Conservation (phyloP, 2,113 vertebrate species). For the Meriones unguiculatus region DNA sequence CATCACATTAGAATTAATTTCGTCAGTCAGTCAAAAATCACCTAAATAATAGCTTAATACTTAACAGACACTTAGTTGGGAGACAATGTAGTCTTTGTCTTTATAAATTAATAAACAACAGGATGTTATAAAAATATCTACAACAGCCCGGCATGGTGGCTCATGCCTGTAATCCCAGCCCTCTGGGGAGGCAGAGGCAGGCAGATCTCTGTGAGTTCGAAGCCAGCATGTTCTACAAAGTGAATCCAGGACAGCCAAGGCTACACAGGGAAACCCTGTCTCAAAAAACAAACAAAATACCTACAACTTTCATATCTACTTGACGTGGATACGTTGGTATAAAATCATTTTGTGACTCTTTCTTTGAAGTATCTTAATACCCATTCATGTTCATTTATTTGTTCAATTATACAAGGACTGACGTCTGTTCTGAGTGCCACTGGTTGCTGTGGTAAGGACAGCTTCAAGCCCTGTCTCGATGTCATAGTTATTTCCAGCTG, state of each 20-base stretch:
- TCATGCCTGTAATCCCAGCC: too few species aligned
- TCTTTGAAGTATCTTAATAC: not conserved
- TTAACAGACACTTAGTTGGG: not conserved
- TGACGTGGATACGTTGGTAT: not conserved
- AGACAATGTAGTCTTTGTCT: not conserved
- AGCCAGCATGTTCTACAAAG: too few species aligned
- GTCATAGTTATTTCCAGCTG: not conserved
- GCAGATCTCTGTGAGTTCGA: too few species aligned
- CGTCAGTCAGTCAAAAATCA: constrained; percentile 5
- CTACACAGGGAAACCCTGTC: too few species aligned
- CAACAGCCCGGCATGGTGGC: too few species aligned
- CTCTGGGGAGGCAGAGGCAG: too few species aligned
- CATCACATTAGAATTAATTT: constrained; percentile 29
- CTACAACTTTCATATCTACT: not conserved
- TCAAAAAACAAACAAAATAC: not conserved
- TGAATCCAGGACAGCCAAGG: too few species aligned
- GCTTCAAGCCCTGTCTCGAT: not conserved
- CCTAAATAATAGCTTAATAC: not conserved
- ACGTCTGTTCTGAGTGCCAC: not conserved
- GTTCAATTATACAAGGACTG: not conserved
- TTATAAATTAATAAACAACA: not conserved
- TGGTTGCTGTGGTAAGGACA: not conserved
- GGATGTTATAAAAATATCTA: not conserved
- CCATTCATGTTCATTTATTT: not conserved
- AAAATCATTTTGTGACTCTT: constrained; percentile 4